phyloP scores from a whole-genome alignment of 2,888 invertebrate genomes.

The Drosophila helvetica region DNA sequence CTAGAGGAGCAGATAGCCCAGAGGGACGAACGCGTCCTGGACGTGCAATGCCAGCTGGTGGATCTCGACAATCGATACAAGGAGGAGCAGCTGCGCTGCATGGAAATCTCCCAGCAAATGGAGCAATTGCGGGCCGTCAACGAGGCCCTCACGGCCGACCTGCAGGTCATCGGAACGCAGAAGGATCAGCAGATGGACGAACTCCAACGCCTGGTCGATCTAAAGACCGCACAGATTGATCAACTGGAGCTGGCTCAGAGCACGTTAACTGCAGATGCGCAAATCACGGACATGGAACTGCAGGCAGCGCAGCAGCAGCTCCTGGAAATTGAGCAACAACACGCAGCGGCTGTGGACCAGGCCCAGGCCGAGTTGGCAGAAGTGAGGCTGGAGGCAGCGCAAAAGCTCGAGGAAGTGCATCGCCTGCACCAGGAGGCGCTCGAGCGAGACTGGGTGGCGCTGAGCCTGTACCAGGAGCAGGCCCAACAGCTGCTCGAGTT shows the following conservation, averaged over 20 bases:
- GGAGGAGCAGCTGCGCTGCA: conserved; percentile 78
- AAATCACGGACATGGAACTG: conserved; percentile 77
- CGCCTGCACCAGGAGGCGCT: conserved; percentile 84
- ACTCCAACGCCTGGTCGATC: conserved; percentile 45
- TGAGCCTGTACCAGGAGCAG: conserved; percentile 85
- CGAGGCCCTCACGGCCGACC: conserved; percentile 74
- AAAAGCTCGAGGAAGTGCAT: conserved; percentile 67
- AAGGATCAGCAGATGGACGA: conserved; percentile 56
- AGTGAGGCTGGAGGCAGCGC: conserved; percentile 61
- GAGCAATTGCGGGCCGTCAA: conserved; percentile 74
- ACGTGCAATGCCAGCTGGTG: conserved; percentile 81
- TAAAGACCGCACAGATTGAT: conserved; percentile 72
- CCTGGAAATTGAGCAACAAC: conserved; percentile 73
- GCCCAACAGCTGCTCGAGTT: conserved; percentile 84
- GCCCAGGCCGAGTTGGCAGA: conserved; percentile 69
- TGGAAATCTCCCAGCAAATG: conserved; percentile 75
- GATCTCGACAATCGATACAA: conserved; percentile 82
- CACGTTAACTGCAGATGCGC: conserved; percentile 75
- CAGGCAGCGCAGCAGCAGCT: conserved; percentile 74
- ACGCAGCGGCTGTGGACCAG: conserved; percentile 71
- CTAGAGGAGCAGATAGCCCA: conserved; percentile 83
- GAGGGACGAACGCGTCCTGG: conserved; percentile 84
- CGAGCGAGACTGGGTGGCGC: conserved; percentile 86
- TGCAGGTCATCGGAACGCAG: conserved; percentile 66
- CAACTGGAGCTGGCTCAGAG: conserved; percentile 83